Evolutionary conservation across 2,797 vertebrate species (phyloP), one percentile per base, ranked within the genome.

Genomic region (Cyclopterus lumpus): DNA sequence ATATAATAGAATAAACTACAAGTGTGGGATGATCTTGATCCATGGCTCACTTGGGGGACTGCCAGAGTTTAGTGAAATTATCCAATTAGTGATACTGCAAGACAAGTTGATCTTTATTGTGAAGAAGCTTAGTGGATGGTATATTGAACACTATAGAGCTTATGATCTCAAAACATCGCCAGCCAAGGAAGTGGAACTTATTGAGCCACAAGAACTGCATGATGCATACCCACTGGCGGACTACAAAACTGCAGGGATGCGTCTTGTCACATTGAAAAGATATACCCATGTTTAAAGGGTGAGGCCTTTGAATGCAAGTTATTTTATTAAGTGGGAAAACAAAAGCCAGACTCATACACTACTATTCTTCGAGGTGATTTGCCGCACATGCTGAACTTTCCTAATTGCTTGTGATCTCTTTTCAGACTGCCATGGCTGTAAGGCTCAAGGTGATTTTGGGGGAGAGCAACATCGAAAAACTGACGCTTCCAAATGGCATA

Each of bases 11-110:
- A 15, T 67, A 6, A 67, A 51, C n/a, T 79, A 83, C 77, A 83
- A 24, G 6, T 59, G 48, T 71, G 53, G 77, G 51, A 81, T 81
- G 75, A 79, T 84, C 30, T 74, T 83, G 71, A 73, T 71, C 59
- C 54, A 77, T 3, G 42, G 77, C 65, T 77, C 67, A 70, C 49
- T 82, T 53, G 73, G 59, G 81, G 67, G 81, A 58, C 38, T 83
- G 51, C 73, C 75, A 68, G 73, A 85, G 30, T 81, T 88, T 28
- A 2, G 15, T 75, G 69, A 86, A 82, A 84, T 86, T 7, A 67
- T 81, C 24, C 81, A 86, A 40, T 86, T 82, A 57, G 44, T 84
- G 15, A 68, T 78, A 12, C 12, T 81, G n/a, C 51, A 60, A 24
- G 71, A 82, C 12, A 64, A 78, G 4, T 11, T 78, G 14, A 46